Percentiles rank a stretch among this genome's conserved stretches.
phyloP scores from a whole-genome alignment of 2,888 invertebrate species.

The Meloe dianella region DNA sequence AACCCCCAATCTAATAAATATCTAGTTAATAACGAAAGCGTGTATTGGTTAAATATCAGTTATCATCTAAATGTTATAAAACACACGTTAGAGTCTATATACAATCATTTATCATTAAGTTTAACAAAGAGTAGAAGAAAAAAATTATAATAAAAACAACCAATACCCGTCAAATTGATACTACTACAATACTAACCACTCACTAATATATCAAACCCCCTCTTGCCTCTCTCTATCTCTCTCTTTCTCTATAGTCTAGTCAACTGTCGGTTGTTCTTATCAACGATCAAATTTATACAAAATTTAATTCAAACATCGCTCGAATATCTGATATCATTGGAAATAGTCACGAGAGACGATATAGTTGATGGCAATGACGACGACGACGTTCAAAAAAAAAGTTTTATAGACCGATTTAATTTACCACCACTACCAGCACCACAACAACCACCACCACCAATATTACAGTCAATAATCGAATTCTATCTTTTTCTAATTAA shows the following conservation, averaged over 20 bases:
- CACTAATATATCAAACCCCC: not conserved
- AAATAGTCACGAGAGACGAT: constrained; percentile 52
- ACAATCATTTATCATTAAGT: constrained; percentile 39
- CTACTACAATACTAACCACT: constrained; percentile 18
- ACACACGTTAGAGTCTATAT: constrained; percentile 39
- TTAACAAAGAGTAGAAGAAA: not conserved
- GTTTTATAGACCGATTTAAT: not conserved
- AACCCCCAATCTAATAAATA: not conserved
- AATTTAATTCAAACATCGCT: constrained; percentile 57
- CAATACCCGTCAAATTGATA: constrained; percentile 53
- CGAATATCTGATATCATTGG: constrained; percentile 57
- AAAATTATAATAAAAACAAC: constrained; percentile 17
- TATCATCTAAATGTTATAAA: constrained; percentile 36
- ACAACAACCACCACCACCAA: not conserved
- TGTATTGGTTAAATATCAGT: constrained; percentile 37
- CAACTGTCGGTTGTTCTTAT: constrained; percentile 41
- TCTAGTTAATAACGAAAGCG: constrained; percentile 36
- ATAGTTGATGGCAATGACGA: not conserved
- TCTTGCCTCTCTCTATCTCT: not conserved
- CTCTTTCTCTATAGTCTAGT: not conserved
- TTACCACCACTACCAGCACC: not conserved
- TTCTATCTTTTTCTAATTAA: constrained; percentile 21
- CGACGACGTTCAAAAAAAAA: not conserved
- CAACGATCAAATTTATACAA: constrained; percentile 58
- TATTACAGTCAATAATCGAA: constrained; percentile 13